phyloP scores from a whole-genome alignment of 2,888 invertebrate species.

The Lobophora halterata region DNA sequence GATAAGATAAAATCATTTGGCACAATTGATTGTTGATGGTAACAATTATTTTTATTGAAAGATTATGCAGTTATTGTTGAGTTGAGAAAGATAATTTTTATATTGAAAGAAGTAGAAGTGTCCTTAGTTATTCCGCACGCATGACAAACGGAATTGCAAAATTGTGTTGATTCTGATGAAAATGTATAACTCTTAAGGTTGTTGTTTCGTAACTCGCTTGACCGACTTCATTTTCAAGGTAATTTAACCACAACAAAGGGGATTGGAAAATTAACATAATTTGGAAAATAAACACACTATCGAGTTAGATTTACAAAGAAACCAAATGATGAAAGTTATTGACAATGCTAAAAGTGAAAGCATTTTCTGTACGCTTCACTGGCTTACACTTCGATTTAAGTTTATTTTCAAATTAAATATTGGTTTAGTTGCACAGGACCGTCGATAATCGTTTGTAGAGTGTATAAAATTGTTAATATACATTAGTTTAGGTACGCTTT shows the following conservation, averaged over 20 bases:
- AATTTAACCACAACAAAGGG: conserved; percentile 19
- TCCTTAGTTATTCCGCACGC: conserved; percentile 21
- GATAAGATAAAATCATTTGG: conserved; percentile 5
- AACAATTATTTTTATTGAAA: too few relatives aligned
- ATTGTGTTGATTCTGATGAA: conserved; percentile 25
- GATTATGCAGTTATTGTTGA: too few relatives aligned
- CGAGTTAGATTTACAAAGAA: conserved; percentile 25
- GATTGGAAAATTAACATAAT: conserved; percentile 23
- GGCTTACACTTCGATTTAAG: conserved; percentile 40
- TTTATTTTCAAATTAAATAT: conserved; percentile 53
- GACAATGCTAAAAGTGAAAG: conserved; percentile 60
- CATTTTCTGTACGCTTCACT: conserved; percentile 46
- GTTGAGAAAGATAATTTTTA: too few relatives aligned
- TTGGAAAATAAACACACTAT: neutral
- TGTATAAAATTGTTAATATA: conserved; percentile 32
- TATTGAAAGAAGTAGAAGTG: conserved; percentile 10
- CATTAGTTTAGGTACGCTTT: too few relatives aligned
- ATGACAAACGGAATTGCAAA: conserved; percentile 27
- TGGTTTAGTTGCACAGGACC: conserved; percentile 41
- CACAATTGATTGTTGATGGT: too few relatives aligned
- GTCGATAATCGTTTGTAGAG: conserved; percentile 43
- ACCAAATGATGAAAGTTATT: conserved; percentile 41
- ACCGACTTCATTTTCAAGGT: conserved; percentile 21
- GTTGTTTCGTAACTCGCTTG: conserved; percentile 21
- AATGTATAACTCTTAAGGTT: conserved; percentile 22